phyloP scores from a whole-genome alignment of 2,113 vertebrate genomes.

The Sapajus apella region DNA sequence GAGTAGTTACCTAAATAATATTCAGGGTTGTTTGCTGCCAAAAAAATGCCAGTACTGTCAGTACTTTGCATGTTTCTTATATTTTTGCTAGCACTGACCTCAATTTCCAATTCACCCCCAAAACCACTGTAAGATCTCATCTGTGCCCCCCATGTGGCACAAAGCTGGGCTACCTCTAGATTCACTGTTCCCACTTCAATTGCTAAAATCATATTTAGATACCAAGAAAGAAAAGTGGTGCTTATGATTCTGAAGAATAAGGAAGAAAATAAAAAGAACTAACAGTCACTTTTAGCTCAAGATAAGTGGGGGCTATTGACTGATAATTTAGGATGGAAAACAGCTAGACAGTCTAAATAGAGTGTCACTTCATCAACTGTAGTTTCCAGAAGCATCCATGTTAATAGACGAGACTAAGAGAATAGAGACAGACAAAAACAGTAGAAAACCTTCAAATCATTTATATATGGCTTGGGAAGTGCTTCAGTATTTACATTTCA shows the following conservation, averaged over 20 bases:
- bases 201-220: not conserved
- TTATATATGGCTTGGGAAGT: not conserved
- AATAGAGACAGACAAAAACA: not conserved
- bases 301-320: not conserved
- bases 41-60: not conserved
- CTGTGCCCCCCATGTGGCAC: rapidly evolving
- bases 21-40: not conserved
- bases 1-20: not conserved
- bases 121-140: not conserved
- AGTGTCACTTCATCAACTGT: not conserved
- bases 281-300: not conserved
- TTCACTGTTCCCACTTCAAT: not conserved
- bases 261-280: not conserved
- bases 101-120: not conserved
- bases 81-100: not conserved
- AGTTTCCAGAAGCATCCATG: not conserved
- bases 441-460: not conserved
- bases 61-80: not conserved
- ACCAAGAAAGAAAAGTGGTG: not conserved
- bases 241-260: not conserved
- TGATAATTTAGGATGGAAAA: not conserved
- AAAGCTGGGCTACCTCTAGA: not conserved
- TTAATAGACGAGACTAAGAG: not conserved
- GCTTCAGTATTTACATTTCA: not conserved
- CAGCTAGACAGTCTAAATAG: not conserved